These are phyloP conservation scores for Cichlasoma orientale DNA, from an alignment of 2,797 vertebrate genomes.

Conservation along the genomic window DNA sequence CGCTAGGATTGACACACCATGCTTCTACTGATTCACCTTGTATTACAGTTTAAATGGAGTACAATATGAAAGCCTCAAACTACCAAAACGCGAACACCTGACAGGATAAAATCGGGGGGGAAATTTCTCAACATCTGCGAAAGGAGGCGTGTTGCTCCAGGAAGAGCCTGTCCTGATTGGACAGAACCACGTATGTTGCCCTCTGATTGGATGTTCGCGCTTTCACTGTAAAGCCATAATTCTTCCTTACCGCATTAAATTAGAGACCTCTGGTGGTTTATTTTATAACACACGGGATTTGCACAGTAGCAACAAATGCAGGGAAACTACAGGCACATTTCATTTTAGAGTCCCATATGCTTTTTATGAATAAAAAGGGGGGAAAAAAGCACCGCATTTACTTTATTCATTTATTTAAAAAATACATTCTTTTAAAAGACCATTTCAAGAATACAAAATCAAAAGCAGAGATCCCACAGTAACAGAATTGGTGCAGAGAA, in stretches of 20 bases:
- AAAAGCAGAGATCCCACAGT: neutral
- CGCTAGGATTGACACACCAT: rapidly evolving
- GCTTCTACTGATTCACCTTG: rapidly evolving
- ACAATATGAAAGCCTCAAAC: neutral
- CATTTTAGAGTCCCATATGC: neutral
- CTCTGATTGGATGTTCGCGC: slow-evolving; percentile 35
- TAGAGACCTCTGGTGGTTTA: slow-evolving; percentile 20
- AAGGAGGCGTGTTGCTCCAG: slow-evolving; percentile 12
- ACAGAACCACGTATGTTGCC: neutral
- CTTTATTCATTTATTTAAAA: neutral
- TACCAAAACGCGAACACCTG: neutral
- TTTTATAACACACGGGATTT: neutral
- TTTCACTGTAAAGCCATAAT: neutral
- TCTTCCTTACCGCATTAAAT: neutral
- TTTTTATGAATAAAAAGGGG: neutral
- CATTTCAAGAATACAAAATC: neutral
- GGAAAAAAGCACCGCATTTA: neutral
- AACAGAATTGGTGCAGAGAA: neutral
- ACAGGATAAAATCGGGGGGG: neutral
- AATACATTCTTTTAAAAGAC: neutral
- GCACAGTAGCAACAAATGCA: slow-evolving; percentile 34
- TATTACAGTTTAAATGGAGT: rapidly evolving
- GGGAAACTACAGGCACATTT: slow-evolving; percentile 10
- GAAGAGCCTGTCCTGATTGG: slow-evolving; percentile 54
- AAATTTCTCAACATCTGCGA: rapidly evolving